Conservation (phyloP, 2,113 vertebrate species). For the Aptenodytes forsteri region DNA sequence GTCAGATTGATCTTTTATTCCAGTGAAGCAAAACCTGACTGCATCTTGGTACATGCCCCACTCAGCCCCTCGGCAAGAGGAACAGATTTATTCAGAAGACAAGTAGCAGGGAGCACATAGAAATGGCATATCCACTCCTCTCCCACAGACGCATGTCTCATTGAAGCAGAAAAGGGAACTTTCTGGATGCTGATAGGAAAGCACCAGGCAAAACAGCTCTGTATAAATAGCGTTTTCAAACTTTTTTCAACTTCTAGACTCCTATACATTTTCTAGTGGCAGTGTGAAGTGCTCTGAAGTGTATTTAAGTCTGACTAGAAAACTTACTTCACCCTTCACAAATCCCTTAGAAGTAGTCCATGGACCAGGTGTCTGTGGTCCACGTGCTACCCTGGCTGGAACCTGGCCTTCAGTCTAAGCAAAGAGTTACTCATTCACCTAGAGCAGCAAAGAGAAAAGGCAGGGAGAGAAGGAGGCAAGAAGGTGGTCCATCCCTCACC, state of each 20-base stretch:
- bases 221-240: background rate
- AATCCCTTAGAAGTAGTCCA: background rate
- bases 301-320: background rate
- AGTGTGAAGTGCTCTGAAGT: background rate
- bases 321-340: background rate
- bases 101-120: background rate
- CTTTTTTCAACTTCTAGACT: background rate
- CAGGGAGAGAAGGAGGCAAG: background rate
- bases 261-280: background rate
- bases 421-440: background rate
- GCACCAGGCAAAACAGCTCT: background rate
- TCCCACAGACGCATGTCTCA: fast-evolving
- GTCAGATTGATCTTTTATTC: background rate
- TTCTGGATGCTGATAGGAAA: background rate
- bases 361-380: background rate
- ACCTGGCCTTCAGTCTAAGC: background rate
- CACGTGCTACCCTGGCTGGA: background rate
- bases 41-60: background rate
- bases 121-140: background rate
- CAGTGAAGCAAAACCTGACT: background rate
- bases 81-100: background rate
- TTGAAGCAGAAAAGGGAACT: background rate
- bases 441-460: background rate
- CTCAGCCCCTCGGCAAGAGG: background rate
- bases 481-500: background rate